Evolutionary conservation across 2,888 invertebrate species (phyloP).

Genomic region (Drosophila imparisetae): DNA sequence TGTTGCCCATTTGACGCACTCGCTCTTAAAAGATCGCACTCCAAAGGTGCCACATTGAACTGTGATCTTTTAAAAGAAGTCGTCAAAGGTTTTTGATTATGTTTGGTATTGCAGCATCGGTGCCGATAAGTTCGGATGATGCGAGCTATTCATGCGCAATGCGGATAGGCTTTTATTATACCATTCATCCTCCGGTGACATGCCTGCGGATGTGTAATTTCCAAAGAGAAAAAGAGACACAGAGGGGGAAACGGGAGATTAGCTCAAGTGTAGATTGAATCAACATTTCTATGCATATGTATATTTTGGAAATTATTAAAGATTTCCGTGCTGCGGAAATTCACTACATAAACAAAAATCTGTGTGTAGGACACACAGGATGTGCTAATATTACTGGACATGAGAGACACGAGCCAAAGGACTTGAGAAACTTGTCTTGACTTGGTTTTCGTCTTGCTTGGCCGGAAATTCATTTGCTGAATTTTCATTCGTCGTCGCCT

Average conservation of each 20-base stretch:
- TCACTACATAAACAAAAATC: slow-evolving; percentile 29
- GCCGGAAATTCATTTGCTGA: slow-evolving; percentile 61
- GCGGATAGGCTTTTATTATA: slow-evolving; percentile 99
- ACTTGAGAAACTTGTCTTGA: slow-evolving; percentile 40
- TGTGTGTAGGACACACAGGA: neutral
- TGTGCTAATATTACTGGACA: slow-evolving; percentile 3
- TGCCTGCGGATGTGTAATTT: slow-evolving; percentile 86
- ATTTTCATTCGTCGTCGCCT: slow-evolving; percentile 29
- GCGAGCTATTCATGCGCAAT: slow-evolving; percentile 97
- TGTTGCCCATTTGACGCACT: slow-evolving; percentile 68
- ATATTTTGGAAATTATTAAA: slow-evolving; percentile 24
- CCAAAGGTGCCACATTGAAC: slow-evolving; percentile 43
- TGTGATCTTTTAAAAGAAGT: slow-evolving; percentile 83
- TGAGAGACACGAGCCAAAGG: slow-evolving; percentile 5
- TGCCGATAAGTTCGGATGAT: slow-evolving; percentile 97
- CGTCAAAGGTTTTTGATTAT: slow-evolving; percentile 89
- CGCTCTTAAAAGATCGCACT: slow-evolving; percentile 57
- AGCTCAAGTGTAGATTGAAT: slow-evolving; percentile 31
- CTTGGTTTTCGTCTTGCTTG: slow-evolving; percentile 24
- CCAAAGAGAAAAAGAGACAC: neutral
- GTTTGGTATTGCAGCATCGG: slow-evolving; percentile 99
- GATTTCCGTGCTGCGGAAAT: slow-evolving; percentile 64
- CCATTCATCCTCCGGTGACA: slow-evolving; percentile 98
- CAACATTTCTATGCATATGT: slow-evolving; percentile 12
- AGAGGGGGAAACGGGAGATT: slow-evolving; percentile 8